Base-by-base conservation (phyloP, 2,888 invertebrate genomes). In the Patella pellucida region DNA sequence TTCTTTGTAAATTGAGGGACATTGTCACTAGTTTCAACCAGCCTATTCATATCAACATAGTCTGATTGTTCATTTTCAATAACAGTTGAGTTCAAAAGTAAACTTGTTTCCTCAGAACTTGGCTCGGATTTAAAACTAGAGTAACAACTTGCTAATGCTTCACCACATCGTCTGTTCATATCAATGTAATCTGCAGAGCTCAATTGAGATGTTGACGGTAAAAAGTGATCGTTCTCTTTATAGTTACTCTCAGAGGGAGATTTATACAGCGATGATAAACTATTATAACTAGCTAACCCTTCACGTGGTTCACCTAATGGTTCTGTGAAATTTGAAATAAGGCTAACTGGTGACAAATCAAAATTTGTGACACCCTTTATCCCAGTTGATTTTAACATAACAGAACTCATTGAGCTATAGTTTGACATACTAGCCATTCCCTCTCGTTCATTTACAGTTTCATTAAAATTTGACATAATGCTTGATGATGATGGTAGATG, bases 371-470 rank as follows among this genome's bases (percentile, higher is more conserved):
- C 19, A 23, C 23, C 62, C 1, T 62, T n/a, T 23, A 62, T 62
- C 11, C 62, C 15, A 62, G 19, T 62, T 23, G 62, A 23, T 62
- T 19, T 12, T 62, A 23, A 23, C 14, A 11, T 62, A 23, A 62
- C 19, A 62, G 62, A 19, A 62, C 19, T 23, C 11, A 62, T 62
- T 12, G 62, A 62, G 23, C 62, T 62, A 19, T 23, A 23, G 23
- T 62, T 62, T 14, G 62, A 62, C 62, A 62, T 62, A 15, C 23
- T 62, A 62, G 62, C 62, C 62, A 62, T 62, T 62, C 23, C 62
- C 23, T 62, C 62, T 23, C 62, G 62, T 15, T 62, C 62, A 23
- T 62, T 62, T 23, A 23, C 62, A 23, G 62, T 62, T 62, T 62
- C 62, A 14, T 62, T 62, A 62, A 62, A 62, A 14, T 62, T 62